phyloP scores from a whole-genome alignment of 2,888 invertebrate genomes.

The Hymenopus coronatus region DNA sequence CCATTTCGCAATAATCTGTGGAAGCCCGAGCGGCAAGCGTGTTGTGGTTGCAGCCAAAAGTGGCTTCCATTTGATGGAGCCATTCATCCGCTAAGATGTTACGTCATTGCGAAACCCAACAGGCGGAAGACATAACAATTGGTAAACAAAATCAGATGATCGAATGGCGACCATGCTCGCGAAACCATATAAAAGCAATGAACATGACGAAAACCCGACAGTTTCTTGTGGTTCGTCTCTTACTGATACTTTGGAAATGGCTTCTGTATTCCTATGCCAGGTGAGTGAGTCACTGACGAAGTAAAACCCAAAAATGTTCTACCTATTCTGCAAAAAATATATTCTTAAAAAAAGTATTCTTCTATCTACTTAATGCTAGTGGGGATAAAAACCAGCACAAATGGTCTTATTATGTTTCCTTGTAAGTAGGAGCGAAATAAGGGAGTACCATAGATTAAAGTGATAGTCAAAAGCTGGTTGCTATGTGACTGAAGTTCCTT shows the following conservation, averaged over 20 bases:
- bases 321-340: too few relatives aligned
- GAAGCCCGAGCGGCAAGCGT: neutral
- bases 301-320: too few relatives aligned
- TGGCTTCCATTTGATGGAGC: constrained; percentile 6
- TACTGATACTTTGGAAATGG: neutral
- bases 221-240: neutral
- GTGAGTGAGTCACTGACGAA: neutral
- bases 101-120: neutral
- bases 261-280: neutral
- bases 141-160: neutral
- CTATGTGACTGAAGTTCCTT: too few relatives aligned
- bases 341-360: too few relatives aligned
- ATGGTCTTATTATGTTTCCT: too few relatives aligned
- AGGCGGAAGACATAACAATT: neutral
- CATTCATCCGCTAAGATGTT: neutral
- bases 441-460: too few relatives aligned
- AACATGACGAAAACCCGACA: neutral
- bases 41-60: neutral
- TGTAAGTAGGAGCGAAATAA: too few relatives aligned
- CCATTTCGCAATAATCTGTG: neutral
- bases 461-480: too few relatives aligned
- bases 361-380: too few relatives aligned
- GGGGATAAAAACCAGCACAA: too few relatives aligned
- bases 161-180: too few relatives aligned
- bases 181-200: neutral